These are phyloP conservation scores for Ailuropoda melanoleuca DNA, from an alignment of 2,113 vertebrate species.

Conservation along the genomic window DNA sequence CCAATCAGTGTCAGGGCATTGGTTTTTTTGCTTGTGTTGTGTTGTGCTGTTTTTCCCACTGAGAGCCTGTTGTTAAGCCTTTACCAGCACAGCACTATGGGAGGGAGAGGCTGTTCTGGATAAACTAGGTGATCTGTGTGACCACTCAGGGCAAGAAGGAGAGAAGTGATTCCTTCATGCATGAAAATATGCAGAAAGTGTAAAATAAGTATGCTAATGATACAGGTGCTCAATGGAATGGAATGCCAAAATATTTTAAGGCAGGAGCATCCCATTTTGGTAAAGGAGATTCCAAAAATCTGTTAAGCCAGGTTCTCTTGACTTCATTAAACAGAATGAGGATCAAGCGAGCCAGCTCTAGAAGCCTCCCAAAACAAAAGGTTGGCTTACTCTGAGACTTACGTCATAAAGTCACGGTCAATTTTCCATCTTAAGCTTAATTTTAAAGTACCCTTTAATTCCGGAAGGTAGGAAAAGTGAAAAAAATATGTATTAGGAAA, in stretches of 20 bases:
- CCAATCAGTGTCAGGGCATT: background rate
- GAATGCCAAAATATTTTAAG: background rate
- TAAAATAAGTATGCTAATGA: background rate
- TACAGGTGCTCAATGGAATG: background rate
- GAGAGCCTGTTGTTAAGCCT: background rate
- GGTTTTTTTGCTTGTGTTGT: background rate
- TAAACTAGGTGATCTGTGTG: background rate
- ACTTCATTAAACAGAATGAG: background rate
- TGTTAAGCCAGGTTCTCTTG: background rate
- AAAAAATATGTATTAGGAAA: background rate
- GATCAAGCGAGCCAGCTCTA: background rate
- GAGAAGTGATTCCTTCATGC: background rate
- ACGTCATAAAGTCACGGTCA: background rate
- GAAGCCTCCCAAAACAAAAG: background rate
- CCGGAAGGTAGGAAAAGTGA: background rate
- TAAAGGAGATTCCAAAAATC: background rate
- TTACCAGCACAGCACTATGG: background rate
- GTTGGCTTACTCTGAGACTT: background rate
- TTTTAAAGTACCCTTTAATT: constrained; percentile 21
- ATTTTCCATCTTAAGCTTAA: background rate
- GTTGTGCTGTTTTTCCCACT: background rate
- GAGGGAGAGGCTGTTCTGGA: background rate
- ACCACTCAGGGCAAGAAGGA: background rate
- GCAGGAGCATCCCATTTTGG: background rate
- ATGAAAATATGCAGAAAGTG: background rate